Base-by-base conservation (phyloP, 2,797 vertebrate species). In the Labeo calbasu region DNA sequence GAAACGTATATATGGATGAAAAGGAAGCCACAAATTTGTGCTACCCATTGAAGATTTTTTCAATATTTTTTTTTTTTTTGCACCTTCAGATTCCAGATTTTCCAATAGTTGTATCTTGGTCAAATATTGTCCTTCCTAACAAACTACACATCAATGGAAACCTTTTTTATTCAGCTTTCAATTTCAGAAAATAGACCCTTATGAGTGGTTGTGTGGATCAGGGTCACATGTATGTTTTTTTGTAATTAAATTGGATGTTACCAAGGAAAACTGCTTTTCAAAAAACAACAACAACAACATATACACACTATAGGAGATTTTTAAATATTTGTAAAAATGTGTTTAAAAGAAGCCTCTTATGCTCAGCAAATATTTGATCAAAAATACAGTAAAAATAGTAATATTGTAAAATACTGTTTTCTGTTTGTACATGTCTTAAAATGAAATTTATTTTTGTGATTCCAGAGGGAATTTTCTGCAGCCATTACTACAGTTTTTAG, bases 1-100 rank as follows among this genome's bases (percentile, higher is more conserved):
- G 79, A 76, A 17, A 76, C 19, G 51, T n/a, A 36, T 55, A 66
- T 43, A 40, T 61, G 70, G 2, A 40, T 21, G 21, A 86, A 69
- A n/a, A 81, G 13, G 0, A 73, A 78, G n/a, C 66, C 25, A 43
- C 66, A 43, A 79, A 46, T 46, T 46, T 43, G 40, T 43, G 40
- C 40, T 43, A 66, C 69, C 71, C 73, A 73, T 12, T 32, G 1
- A 12, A 77, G 32, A 36, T 36, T 36, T 36, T 36, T 4, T 36
- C 32, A 36, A 36, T 36, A 32, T 36, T 36, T 36, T 36, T 4
- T 4, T 36, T 36, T 36, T 28, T 36, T 36, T 36, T 36, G 32
- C 32, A 36, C 32, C 32, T 36, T 36, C 32, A 36, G 4, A 5
- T 36, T 36, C 32, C 32, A 36, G 32, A 36, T 36, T 36, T 36